Base-by-base conservation (phyloP, 2,888 invertebrate species). In the Leistus spinibarbis region DNA sequence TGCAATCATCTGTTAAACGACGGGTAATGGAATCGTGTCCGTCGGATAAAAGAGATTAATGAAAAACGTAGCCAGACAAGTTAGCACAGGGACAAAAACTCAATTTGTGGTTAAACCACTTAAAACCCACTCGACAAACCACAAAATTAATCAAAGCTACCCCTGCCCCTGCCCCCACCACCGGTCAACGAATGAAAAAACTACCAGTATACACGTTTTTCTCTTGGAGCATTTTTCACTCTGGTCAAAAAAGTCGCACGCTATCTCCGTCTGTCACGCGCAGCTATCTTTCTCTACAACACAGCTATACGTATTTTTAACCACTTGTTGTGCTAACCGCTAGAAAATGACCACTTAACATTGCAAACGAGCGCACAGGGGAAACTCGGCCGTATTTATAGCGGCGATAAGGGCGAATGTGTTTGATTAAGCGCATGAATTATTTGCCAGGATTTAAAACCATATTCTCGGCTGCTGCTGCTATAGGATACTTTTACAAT, bases 61-160 rank as follows among this genome's bases (percentile, higher is more conserved):
- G 40, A 7, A 40, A 40, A 40, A 10, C 40, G n/a, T n/a, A 40
- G 40, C 13, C 40, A 13, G 24, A 24, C 24, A 24, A 24, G 24
- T 24, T 7, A 24, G 10, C 40, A 7, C 40, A 4, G 40, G 13
- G 17, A 67, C 67, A 73, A 73, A 66, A 73, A 73, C 62, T 67
- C 54, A 73, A 73, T 73, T 73, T 73, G 73, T 40, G 73, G 73
- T 60, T 40, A 20, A 60, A 73, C 73, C 73, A 72, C 64, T 71
- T 71, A 16, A 71, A 71, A 71, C 64, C 71, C 71, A 66, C 73
- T 73, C 62, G 40, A 73, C 73, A 73, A 73, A 67, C 73, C 73
- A 27, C 64, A 20, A 64, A 54, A 72, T 72, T 64, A 54, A 72
- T 72, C 71, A 72, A 54, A 9, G 65, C 23, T 13, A n/a, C 62